Evolutionary conservation across 1,140 invertebrate genomes (phyloP).

Genomic region (Medauroidea extradentata): DNA sequence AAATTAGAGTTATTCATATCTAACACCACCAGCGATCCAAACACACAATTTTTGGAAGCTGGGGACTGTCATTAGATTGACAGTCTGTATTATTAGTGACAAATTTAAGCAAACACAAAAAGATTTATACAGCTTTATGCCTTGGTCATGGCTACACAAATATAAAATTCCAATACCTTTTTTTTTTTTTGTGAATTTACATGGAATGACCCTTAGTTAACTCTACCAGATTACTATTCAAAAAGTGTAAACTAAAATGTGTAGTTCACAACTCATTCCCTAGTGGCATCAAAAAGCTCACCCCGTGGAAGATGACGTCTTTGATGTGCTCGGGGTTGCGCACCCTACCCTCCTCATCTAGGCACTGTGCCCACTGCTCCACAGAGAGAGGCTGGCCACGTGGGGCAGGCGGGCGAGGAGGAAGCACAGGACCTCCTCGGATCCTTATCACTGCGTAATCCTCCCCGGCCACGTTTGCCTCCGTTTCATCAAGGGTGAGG

Average conservation of each 20-base stretch:
- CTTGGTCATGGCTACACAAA: too few species aligned
- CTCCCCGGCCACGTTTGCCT: constrained; percentile 46
- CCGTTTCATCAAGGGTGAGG: constrained; percentile 43
- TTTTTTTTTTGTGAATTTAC: too few species aligned
- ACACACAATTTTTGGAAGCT: too few species aligned
- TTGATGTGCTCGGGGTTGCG: constrained; percentile 62
- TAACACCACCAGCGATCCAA: too few species aligned
- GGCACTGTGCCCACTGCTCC: constrained; percentile 73
- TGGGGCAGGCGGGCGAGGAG: constrained; percentile 48
- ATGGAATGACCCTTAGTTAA: not conserved
- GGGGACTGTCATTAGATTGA: too few species aligned
- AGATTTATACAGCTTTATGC: too few species aligned
- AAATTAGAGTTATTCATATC: too few species aligned
- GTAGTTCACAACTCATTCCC: too few species aligned
- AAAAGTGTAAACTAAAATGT: not conserved
- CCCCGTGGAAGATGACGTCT: constrained; percentile 85
- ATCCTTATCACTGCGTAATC: constrained; percentile 64
- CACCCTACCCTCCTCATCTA: constrained; percentile 72
- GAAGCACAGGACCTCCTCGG: constrained; percentile 52
- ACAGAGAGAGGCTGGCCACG: constrained; percentile 65
- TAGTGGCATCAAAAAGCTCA: constrained; percentile 45
- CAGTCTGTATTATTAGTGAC: too few species aligned
- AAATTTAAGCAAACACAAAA: too few species aligned
- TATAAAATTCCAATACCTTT: too few species aligned
- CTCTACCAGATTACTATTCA: not conserved